phyloP scores from a whole-genome alignment of 2,797 vertebrate species.

The Heterohyrax brucei region DNA sequence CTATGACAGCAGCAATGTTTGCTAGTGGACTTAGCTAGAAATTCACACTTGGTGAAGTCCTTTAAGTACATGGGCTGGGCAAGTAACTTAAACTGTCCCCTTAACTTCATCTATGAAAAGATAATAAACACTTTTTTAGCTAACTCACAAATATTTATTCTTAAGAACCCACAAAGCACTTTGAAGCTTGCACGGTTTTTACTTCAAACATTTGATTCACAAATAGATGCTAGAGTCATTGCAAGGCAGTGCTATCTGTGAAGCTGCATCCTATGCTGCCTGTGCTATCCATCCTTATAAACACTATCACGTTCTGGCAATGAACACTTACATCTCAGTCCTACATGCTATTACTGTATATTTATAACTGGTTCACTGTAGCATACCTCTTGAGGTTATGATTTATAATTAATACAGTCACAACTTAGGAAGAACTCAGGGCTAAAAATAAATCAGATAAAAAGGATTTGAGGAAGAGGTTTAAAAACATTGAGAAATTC shows the following conservation, averaged over 20 bases:
- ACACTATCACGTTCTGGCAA: conserved; percentile 17
- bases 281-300: conserved; percentile 47
- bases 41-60: neutral
- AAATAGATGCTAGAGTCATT: neutral
- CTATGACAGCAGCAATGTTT: neutral
- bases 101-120: conserved; percentile 28
- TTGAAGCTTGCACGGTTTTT: neutral
- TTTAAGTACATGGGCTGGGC: neutral
- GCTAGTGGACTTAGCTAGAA: neutral
- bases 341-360: neutral
- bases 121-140: neutral
- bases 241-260: neutral
- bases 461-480: conserved; percentile 37
- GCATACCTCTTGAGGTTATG: conserved; percentile 18
- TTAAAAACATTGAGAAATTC: conserved; percentile 61
- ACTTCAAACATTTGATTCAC: neutral
- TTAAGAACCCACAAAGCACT: conserved; percentile 16
- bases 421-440: conserved; percentile 9
- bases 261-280: neutral
- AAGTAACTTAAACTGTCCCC: conserved; percentile 8
- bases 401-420: conserved; percentile 49
- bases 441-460: conserved; percentile 54
- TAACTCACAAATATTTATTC: conserved; percentile 33
- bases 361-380: conserved; percentile 11
- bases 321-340: conserved; percentile 41